phyloP scores from a whole-genome alignment of 2,888 invertebrate species.

The Xiphydria camelus region DNA sequence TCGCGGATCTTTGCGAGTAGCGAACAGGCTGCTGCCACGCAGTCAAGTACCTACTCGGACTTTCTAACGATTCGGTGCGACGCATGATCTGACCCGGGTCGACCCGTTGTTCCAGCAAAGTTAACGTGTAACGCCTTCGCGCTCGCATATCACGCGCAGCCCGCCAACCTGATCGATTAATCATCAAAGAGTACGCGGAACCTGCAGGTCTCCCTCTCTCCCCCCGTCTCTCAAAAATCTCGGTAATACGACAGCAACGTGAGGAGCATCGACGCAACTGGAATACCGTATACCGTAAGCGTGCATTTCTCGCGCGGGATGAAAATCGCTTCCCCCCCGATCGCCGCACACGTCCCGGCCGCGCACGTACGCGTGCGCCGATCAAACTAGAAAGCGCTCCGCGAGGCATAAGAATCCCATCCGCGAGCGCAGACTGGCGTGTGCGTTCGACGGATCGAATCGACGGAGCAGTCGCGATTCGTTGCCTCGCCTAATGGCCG shows the following conservation, averaged over 20 bases:
- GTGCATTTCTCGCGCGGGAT: too few relatives aligned
- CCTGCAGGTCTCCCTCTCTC: neutral
- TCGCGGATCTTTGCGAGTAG: neutral
- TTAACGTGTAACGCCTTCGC: slow-evolving; percentile 34
- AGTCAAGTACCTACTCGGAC: slow-evolving; percentile 29
- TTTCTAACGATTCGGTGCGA: slow-evolving; percentile 51
- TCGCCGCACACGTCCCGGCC: too few relatives aligned
- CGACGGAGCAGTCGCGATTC: neutral
- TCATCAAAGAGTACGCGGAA: neutral
- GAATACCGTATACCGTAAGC: too few relatives aligned
- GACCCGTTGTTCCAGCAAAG: slow-evolving; percentile 39
- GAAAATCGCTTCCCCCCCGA: too few relatives aligned
- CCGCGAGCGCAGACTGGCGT: too few relatives aligned
- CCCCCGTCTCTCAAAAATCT: too few relatives aligned
- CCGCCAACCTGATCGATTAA: slow-evolving; percentile 7
- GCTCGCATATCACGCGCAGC: slow-evolving; percentile 26
- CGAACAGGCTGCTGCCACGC: too few relatives aligned
- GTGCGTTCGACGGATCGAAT: neutral
- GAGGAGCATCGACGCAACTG: too few relatives aligned
- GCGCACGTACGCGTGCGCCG: slow-evolving; percentile 31
- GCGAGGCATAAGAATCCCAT: slow-evolving; percentile 24
- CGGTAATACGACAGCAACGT: too few relatives aligned
- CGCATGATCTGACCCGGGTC: slow-evolving; percentile 43
- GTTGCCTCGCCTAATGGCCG: slow-evolving; percentile 1
- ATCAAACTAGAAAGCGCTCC: slow-evolving; percentile 23